Percentiles rank a stretch among this genome's conserved stretches.
Conservation (phyloP, 2,888 invertebrate genomes). For the Chydorus sphaericus region DNA sequence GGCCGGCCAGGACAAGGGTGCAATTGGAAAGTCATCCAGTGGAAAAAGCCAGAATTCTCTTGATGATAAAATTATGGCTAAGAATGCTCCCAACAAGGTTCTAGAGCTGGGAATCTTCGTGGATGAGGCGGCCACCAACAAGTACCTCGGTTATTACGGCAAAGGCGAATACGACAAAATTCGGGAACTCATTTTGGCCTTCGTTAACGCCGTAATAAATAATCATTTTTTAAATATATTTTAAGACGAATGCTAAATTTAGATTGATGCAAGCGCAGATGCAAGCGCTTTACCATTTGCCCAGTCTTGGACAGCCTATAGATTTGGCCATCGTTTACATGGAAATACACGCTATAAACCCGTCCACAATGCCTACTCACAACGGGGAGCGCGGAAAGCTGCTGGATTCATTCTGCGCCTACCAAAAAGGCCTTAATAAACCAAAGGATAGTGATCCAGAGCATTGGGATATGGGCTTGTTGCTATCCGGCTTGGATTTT, state of each 20-base stretch:
- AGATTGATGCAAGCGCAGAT: constrained; percentile 35
- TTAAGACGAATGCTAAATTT: not conserved
- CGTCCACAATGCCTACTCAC: constrained; percentile 42
- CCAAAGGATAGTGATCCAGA: constrained; percentile 48
- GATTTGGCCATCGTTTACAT: constrained; percentile 53
- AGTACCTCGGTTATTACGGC: constrained; percentile 50
- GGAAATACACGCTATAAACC: constrained; percentile 52
- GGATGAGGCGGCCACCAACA: constrained; percentile 54
- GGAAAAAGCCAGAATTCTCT: not conserved
- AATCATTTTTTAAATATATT: not conserved
- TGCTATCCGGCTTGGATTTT: constrained; percentile 60
- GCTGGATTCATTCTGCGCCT: constrained; percentile 59
- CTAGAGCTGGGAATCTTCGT: constrained; percentile 59
- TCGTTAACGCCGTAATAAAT: constrained; percentile 50
- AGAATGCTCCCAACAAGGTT: constrained; percentile 27
- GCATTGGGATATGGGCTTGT: constrained; percentile 67
- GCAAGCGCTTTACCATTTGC: constrained; percentile 61
- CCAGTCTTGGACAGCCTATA: constrained; percentile 46
- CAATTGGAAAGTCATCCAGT: too few relatives aligned
- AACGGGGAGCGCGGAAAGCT: constrained; percentile 49
- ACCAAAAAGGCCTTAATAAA: constrained; percentile 48
- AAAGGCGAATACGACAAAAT: constrained; percentile 44
- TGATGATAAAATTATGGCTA: not conserved
- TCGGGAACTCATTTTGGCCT: constrained; percentile 59
- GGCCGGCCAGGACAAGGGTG: too few relatives aligned